A percentile compares a stretch with the other conserved stretches of the same genome.
phyloP scores from a whole-genome alignment of 2,888 invertebrate species.

The Pseudococcus longispinus region DNA sequence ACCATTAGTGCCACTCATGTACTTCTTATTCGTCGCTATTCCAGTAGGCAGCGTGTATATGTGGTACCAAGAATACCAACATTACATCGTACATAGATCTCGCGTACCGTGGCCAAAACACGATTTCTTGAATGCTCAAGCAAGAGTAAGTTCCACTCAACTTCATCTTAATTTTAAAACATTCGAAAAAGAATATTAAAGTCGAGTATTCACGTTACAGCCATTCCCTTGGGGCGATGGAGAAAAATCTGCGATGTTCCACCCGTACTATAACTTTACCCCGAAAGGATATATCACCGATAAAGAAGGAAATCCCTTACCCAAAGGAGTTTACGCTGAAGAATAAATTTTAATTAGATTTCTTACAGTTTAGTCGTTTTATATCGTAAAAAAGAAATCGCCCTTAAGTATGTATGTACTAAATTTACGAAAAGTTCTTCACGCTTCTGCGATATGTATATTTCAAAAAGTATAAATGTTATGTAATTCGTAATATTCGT shows the following conservation, averaged over 20 bases:
- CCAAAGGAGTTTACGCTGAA: slow-evolving; percentile 42
- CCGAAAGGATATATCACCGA: slow-evolving; percentile 48
- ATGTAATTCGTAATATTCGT: neutral
- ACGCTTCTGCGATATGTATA: neutral
- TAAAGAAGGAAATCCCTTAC: slow-evolving; percentile 48
- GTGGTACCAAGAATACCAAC: slow-evolving; percentile 40
- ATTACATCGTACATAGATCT: neutral
- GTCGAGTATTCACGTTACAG: neutral
- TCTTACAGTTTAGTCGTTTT: neutral
- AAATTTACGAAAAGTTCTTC: neutral
- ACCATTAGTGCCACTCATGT: neutral
- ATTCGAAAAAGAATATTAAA: neutral
- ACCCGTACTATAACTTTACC: slow-evolving; percentile 49
- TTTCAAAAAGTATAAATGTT: neutral
- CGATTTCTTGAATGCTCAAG: slow-evolving; percentile 27
- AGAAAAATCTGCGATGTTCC: slow-evolving; percentile 24
- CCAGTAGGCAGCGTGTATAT: neutral
- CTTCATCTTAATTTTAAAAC: neutral
- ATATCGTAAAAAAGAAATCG: neutral
- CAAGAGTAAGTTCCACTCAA: neutral
- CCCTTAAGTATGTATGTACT: neutral
- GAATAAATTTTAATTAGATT: neutral
- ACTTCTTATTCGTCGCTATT: neutral
- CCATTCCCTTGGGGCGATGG: slow-evolving; percentile 50
- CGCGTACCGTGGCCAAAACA: slow-evolving; percentile 37